Evolutionary conservation across 2,113 vertebrate genomes (phyloP).

Genomic region (Collichthys lucidus): DNA sequence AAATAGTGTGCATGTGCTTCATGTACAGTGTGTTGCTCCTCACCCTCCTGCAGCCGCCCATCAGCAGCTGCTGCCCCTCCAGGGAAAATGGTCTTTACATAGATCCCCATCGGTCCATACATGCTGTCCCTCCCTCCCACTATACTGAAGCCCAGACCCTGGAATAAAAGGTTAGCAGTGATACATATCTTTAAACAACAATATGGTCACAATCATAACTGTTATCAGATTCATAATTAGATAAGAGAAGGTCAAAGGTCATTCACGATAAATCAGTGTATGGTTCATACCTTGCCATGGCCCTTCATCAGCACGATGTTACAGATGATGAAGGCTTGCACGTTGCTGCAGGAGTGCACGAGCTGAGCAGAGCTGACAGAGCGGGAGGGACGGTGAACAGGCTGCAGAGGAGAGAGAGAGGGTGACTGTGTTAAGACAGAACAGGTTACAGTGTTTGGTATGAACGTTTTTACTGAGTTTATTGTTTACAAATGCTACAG

Average conservation of each 20-base stretch:
- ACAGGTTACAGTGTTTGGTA: background rate
- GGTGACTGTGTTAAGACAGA: background rate
- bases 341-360: slow-evolving; percentile 79
- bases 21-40: background rate
- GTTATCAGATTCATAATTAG: background rate
- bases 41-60: slow-evolving; percentile 94
- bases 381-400: slow-evolving; percentile 81
- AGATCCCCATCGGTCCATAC: slow-evolving; percentile 96
- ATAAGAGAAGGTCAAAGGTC: background rate
- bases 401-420: slow-evolving; percentile 72
- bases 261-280: too few relatives aligned
- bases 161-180: background rate
- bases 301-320: slow-evolving; percentile 96
- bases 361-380: slow-evolving; percentile 93
- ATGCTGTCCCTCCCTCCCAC: slow-evolving; percentile 95
- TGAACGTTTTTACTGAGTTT: background rate
- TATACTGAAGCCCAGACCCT: slow-evolving; percentile 97
- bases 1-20: background rate
- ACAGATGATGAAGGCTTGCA: slow-evolving; percentile 93
- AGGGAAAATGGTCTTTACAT: slow-evolving; percentile 95
- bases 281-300: slow-evolving; percentile 90
- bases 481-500: background rate
- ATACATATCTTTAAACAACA: background rate
- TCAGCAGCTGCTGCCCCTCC: slow-evolving; percentile 94
- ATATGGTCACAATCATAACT: background rate